Conservation (phyloP, 1,140 invertebrate species). For the Tyrophagus putrescentiae region DNA sequence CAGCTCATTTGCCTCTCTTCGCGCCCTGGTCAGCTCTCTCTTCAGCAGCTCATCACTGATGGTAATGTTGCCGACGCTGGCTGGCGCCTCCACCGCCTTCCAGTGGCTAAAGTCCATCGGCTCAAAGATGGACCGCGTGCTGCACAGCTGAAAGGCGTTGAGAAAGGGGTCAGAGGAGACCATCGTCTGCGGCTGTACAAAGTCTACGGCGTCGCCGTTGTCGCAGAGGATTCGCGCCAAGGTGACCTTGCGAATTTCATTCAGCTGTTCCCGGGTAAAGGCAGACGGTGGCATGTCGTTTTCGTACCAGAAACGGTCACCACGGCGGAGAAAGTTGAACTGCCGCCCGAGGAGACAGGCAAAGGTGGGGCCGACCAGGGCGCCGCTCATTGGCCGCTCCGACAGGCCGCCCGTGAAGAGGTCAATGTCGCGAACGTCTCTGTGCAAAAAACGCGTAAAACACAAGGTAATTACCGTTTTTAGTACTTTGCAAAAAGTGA, state of each 20-base stretch:
- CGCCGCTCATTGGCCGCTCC: slow-evolving; percentile 50
- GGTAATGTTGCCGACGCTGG: too few species aligned
- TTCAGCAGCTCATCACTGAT: slow-evolving; percentile 4
- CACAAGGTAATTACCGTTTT: not conserved
- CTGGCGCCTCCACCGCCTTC: slow-evolving; percentile 11
- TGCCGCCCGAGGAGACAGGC: slow-evolving; percentile 61
- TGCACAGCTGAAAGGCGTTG: slow-evolving; percentile 62
- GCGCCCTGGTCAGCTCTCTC: slow-evolving; percentile 1
- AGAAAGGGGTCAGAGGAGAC: slow-evolving; percentile 69
- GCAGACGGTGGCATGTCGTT: slow-evolving; percentile 81
- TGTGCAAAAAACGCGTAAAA: slow-evolving; percentile 24
- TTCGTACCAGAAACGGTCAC: slow-evolving; percentile 81
- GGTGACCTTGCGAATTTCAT: slow-evolving; percentile 62
- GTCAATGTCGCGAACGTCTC: slow-evolving; percentile 61
- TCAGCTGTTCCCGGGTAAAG: slow-evolving; percentile 59
- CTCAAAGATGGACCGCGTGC: slow-evolving; percentile 32
- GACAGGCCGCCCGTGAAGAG: slow-evolving; percentile 66
- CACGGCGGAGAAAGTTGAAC: slow-evolving; percentile 57
- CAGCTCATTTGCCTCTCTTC: not conserved
- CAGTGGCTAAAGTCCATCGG: slow-evolving; percentile 32
- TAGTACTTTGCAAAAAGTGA: slow-evolving; percentile 58
- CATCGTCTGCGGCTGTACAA: slow-evolving; percentile 71
- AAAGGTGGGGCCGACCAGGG: slow-evolving; percentile 62
- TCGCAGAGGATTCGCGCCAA: slow-evolving; percentile 72
- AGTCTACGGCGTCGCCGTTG: slow-evolving; percentile 53